Evolutionary conservation across 2,888 invertebrate species (phyloP).

Genomic region (Ennomos quercinarius): DNA sequence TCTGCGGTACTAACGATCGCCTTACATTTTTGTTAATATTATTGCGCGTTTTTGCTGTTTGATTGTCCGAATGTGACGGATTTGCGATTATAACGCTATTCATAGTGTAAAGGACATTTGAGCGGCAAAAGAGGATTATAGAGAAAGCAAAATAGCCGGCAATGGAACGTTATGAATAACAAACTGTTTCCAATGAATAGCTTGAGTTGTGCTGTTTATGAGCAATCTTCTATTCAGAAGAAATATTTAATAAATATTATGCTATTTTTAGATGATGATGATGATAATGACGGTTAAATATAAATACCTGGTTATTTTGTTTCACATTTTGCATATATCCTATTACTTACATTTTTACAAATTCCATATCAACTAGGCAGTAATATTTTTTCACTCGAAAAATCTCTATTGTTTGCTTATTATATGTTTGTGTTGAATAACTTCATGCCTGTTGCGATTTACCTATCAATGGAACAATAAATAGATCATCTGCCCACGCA

Average conservation of each 20-base stretch:
- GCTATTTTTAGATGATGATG: too few relatives aligned
- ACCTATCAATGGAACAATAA: conserved; percentile 56
- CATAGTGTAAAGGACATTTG: conserved; percentile 59
- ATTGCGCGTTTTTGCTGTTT: conserved; percentile 68
- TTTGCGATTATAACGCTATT: conserved; percentile 70
- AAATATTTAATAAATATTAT: conserved; percentile 9
- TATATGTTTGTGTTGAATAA: conserved; percentile 12
- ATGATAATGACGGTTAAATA: too few relatives aligned
- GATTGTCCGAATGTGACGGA: conserved; percentile 80
- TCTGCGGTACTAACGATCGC: conserved; percentile 72
- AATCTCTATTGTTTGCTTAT: conserved; percentile 39
- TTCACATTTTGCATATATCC: too few relatives aligned
- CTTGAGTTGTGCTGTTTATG: conserved; percentile 37
- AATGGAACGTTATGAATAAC: conserved; percentile 51
- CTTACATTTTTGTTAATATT: conserved; percentile 67
- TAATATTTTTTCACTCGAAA: conserved; percentile 36
- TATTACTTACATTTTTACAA: too few relatives aligned
- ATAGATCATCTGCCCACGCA: conserved; percentile 76
- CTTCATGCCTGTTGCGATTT: conserved; percentile 46
- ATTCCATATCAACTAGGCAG: too few relatives aligned
- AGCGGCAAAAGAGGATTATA: conserved; percentile 68
- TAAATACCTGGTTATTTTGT: too few relatives aligned
- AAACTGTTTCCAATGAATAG: conserved; percentile 41
- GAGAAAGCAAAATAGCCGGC: conserved; percentile 46
- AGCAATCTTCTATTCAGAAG: conserved; percentile 29